A percentile compares a stretch with the other conserved stretches of the same genome.
These are phyloP conservation scores for Todiramphus saurophagus DNA, from an alignment of 2,113 vertebrate species.

Conservation along the genomic window DNA sequence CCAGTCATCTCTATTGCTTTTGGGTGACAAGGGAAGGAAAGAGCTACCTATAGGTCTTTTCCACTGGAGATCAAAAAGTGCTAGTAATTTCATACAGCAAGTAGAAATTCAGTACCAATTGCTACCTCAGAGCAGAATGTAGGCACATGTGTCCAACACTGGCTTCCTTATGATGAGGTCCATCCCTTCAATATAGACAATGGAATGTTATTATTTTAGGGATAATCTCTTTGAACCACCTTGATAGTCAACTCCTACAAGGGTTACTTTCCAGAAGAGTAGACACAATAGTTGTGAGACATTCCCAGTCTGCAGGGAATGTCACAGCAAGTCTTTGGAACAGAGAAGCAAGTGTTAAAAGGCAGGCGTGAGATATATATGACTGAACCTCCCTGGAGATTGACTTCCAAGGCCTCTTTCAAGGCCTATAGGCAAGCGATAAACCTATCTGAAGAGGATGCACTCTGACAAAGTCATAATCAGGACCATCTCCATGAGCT, in stretches of 20 bases:
- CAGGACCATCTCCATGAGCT: neutral
- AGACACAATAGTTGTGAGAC: neutral
- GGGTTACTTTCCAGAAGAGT: neutral
- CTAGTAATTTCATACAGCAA: neutral
- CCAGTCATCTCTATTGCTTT: neutral
- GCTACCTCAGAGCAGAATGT: neutral
- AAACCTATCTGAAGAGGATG: neutral
- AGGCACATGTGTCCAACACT: neutral
- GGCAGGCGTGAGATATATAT: rapidly evolving
- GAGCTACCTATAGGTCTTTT: neutral
- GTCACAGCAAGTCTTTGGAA: neutral
- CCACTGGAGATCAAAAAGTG: neutral
- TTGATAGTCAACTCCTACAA: neutral
- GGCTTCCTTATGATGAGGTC: neutral
- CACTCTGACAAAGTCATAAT: neutral
- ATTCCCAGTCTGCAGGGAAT: neutral
- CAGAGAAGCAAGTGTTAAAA: neutral
- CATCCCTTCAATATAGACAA: neutral
- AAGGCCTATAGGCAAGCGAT: neutral
- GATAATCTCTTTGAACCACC: neutral
- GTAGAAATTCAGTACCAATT: neutral
- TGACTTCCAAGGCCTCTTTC: neutral
- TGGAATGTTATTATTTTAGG: neutral
- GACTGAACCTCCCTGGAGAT: neutral
- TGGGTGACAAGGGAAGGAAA: neutral